Evolutionary conservation across 2,113 vertebrate species (phyloP), one percentile per base, ranked within the genome.

Genomic region (Sphyrna mokarran): DNA sequence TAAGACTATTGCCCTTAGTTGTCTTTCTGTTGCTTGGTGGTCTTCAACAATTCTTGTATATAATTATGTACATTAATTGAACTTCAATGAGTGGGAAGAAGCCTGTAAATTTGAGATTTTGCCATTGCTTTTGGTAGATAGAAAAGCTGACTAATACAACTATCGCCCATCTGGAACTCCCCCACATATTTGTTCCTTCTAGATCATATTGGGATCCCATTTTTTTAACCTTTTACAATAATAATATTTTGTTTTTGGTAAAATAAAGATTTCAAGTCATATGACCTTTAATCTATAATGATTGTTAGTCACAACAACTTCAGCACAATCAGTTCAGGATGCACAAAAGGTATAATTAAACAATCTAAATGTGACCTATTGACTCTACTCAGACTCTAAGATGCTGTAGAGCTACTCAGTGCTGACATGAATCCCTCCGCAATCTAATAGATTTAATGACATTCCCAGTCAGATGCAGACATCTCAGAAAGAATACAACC

Each of bases 391-490:
- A 16, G 68, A 48, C 9, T 72, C 58, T 63, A 72, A 14, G 20
- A 48, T 72, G 68, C 40, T 95, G 40, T 33, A 72, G 43, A 54
- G 40, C 43, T 23, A 95, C 1, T 48, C 68, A 48, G 7, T 72
- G 43, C 69, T 95, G 26, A 72, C 69, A 95, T 54, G 43, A 54
- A 95, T 76, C 40, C 54, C 26, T 20, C 40, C 8, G 40, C 69
- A 70, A 95, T 95, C 94, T 76, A 54, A 95, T 23, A 95, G 43
- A 72, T 72, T 95, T 95, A 69, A 95, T 66, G 63, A 93, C 14
- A 37, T 72, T 72, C 68, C 23, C n/a, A 48, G 18, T 26, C 20
- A 37, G 37, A 26, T 29, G 40, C 29, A 54, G 23, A 43, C 26
- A 54, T 95, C 70, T 95, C 43, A 40, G 20, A 22, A 89, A 13